Conservation (phyloP, 2,888 invertebrate species). For the Pterostichus madidus region DNA sequence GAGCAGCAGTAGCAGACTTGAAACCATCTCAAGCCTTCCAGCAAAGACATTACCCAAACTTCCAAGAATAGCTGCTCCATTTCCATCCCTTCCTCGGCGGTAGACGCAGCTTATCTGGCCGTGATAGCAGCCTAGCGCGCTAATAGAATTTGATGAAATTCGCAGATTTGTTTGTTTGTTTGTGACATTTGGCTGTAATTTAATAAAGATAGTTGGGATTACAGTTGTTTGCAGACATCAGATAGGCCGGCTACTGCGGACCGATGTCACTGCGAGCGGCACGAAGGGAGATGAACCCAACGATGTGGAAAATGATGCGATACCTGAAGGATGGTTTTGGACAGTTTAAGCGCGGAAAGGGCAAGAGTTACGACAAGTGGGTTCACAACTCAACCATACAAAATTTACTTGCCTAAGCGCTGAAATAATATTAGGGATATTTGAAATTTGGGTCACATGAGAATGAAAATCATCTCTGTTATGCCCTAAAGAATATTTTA, state of each 20-base stretch:
- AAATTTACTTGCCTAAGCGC: slow-evolving; percentile 10
- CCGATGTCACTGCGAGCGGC: slow-evolving; percentile 14
- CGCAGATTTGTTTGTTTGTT: slow-evolving; percentile 66
- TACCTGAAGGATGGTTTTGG: slow-evolving; percentile 39
- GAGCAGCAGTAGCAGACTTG: background rate
- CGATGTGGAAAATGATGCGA: slow-evolving; percentile 46
- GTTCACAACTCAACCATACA: slow-evolving; percentile 36
- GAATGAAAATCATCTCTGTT: background rate
- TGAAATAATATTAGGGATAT: slow-evolving; percentile 5
- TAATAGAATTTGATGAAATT: slow-evolving; percentile 66
- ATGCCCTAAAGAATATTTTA: too few relatives aligned
- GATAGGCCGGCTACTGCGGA: slow-evolving; percentile 7
- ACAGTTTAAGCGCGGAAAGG: slow-evolving; percentile 17
- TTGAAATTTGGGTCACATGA: background rate
- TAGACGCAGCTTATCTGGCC: slow-evolving; percentile 26
- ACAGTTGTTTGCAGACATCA: slow-evolving; percentile 60
- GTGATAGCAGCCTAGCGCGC: slow-evolving; percentile 41
- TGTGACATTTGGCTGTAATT: slow-evolving; percentile 65
- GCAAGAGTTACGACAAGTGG: background rate
- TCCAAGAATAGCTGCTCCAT: slow-evolving; percentile 35
- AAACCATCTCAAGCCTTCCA: slow-evolving; percentile 1
- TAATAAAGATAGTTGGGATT: slow-evolving; percentile 62
- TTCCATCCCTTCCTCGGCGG: background rate
- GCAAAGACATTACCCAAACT: slow-evolving; percentile 39
- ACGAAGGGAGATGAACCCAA: background rate